Conservation (phyloP, 2,888 invertebrate genomes). For the Exocentrus adspersus region DNA sequence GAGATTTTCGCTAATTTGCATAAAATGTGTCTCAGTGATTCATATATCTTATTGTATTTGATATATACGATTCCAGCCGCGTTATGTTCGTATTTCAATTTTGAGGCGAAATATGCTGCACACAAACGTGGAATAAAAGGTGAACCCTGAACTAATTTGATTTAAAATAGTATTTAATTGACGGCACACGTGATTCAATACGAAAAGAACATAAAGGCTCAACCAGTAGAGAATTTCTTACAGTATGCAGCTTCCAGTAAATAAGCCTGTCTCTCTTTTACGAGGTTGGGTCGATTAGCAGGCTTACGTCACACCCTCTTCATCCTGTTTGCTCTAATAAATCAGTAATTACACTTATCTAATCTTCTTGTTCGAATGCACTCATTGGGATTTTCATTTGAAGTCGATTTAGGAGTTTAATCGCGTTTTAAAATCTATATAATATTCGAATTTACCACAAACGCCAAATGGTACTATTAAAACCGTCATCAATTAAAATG, state of each 20-base stretch:
- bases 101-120: conserved; percentile 43
- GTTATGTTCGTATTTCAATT: conserved; percentile 52
- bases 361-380: conserved; percentile 61
- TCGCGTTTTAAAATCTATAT: conserved; percentile 50
- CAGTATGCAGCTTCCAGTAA: conserved; percentile 3
- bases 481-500: conserved; percentile 25
- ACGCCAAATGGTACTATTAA: conserved; percentile 16
- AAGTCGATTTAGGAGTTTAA: conserved; percentile 58
- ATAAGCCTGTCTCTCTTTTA: conserved; percentile 13
- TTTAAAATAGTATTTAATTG: no score
- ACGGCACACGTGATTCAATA: no score
- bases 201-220: no score
- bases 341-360: conserved; percentile 62
- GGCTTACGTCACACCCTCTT: conserved; percentile 43
- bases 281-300: conserved; percentile 21
- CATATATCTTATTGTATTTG: conserved; percentile 64
- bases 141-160: no score
- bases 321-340: conserved; percentile 55
- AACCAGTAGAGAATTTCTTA: conserved; percentile 1
- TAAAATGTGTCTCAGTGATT: conserved; percentile 66
- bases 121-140: background rate
- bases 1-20: conserved; percentile 65
- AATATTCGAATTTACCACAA: conserved; percentile 46
- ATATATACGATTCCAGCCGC: conserved; percentile 59
- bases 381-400: conserved; percentile 57